Evolutionary conservation across 2,113 vertebrate genomes (phyloP).

Genomic region (Sarotherodon lohbergeri): DNA sequence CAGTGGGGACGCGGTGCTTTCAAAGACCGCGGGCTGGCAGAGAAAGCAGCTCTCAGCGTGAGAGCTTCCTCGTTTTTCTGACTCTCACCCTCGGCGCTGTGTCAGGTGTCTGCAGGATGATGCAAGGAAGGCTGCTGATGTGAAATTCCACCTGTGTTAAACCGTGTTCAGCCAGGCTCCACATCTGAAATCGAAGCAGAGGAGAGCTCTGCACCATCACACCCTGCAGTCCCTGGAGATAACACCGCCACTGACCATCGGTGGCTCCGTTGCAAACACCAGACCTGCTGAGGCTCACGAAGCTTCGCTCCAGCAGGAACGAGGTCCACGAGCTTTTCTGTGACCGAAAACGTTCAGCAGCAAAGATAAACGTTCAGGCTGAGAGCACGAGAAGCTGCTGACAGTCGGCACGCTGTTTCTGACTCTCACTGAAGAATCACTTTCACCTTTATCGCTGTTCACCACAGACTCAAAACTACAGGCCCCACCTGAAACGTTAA

Average conservation of each 20-base stretch:
- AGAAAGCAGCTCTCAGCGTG: neutral
- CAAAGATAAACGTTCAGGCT: neutral
- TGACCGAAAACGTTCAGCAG: neutral
- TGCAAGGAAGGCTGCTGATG: neutral
- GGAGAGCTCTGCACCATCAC: neutral
- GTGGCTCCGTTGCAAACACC: neutral
- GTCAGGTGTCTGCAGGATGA: neutral
- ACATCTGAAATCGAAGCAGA: neutral
- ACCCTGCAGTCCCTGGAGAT: neutral
- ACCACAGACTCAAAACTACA: neutral
- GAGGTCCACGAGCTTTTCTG: neutral
- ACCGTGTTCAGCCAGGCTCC: neutral
- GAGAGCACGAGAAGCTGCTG: neutral
- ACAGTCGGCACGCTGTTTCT: neutral
- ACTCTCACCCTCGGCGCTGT: neutral
- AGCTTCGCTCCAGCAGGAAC: neutral
- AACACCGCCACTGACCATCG: neutral
- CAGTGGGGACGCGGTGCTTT: neutral
- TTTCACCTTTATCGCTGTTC: neutral
- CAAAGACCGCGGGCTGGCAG: neutral
- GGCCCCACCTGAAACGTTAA: neutral
- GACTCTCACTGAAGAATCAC: neutral
- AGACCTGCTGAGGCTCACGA: neutral
- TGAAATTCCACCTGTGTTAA: neutral
- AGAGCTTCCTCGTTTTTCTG: neutral